These are phyloP conservation scores for Mastomys natalensis DNA, from an alignment of 2,113 vertebrate species.

Conservation along the genomic window DNA sequence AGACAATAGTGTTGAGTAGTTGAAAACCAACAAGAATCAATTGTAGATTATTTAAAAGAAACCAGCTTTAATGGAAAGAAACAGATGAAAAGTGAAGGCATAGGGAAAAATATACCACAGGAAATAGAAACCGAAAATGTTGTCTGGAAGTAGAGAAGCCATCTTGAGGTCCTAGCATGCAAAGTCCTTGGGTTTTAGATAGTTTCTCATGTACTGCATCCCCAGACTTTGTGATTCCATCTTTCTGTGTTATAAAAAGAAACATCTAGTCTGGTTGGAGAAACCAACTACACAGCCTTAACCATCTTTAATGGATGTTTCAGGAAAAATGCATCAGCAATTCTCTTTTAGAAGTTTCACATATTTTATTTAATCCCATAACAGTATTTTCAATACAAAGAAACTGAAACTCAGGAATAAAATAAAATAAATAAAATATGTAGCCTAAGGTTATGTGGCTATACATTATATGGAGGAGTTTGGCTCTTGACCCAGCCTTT, in stretches of 20 bases:
- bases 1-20: background rate
- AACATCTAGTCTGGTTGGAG: background rate
- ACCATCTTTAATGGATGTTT: background rate
- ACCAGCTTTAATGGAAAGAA: background rate
- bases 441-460: background rate
- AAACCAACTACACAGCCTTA: background rate
- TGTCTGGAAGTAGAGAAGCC: background rate
- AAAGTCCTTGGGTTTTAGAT: background rate
- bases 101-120: background rate
- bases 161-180: background rate
- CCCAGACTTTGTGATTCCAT: background rate
- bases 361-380: background rate
- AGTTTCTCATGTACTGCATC: background rate
- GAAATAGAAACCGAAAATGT: background rate
- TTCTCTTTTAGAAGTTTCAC: background rate
- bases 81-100: background rate
- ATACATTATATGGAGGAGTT: background rate
- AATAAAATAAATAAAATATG: background rate
- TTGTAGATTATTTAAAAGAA: background rate
- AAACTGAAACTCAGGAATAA: background rate
- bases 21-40: background rate
- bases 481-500: background rate
- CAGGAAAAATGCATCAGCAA: background rate
- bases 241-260: conserved; percentile 3
- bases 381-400: background rate